These are phyloP conservation scores for Sylvilagus bachmani DNA, from an alignment of 2,113 vertebrate genomes.

Conservation along the genomic window DNA sequence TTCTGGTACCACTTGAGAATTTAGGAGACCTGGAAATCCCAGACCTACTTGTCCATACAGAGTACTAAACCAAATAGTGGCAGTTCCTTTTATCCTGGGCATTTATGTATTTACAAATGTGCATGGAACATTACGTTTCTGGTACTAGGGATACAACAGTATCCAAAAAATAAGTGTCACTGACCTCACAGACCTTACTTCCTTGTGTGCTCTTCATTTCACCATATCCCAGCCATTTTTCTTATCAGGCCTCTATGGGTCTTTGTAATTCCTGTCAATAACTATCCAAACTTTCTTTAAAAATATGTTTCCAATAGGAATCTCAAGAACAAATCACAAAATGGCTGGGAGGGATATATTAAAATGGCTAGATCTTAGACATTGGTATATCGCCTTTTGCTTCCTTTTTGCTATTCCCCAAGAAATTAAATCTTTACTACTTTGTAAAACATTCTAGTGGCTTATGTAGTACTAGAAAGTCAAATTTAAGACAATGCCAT, in stretches of 20 bases:
- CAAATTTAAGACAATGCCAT: background rate
- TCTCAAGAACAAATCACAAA: conserved; percentile 26
- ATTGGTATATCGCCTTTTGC: background rate
- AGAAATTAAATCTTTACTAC: conserved; percentile 46
- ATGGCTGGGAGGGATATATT: background rate
- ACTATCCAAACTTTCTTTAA: background rate
- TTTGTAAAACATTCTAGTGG: conserved; percentile 23
- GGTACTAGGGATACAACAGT: background rate
- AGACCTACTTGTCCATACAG: background rate
- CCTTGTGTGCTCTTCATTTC: background rate
- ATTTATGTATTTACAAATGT: background rate
- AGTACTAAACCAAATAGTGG: background rate
- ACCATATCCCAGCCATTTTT: background rate
- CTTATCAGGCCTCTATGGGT: background rate
- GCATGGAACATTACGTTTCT: background rate
- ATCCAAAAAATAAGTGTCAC: background rate
- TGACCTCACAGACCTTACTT: background rate
- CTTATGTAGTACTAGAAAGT: background rate
- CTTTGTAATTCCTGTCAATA: conserved; percentile 15
- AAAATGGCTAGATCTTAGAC: background rate
- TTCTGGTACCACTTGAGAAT: conserved; percentile 45
- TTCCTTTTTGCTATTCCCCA: conserved; percentile 16
- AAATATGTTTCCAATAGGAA: background rate
- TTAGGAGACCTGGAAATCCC: background rate
- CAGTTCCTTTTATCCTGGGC: background rate